These are phyloP conservation scores for Motacilla tschutschensis DNA, from an alignment of 2,113 vertebrate genomes.

Conservation along the genomic window DNA sequence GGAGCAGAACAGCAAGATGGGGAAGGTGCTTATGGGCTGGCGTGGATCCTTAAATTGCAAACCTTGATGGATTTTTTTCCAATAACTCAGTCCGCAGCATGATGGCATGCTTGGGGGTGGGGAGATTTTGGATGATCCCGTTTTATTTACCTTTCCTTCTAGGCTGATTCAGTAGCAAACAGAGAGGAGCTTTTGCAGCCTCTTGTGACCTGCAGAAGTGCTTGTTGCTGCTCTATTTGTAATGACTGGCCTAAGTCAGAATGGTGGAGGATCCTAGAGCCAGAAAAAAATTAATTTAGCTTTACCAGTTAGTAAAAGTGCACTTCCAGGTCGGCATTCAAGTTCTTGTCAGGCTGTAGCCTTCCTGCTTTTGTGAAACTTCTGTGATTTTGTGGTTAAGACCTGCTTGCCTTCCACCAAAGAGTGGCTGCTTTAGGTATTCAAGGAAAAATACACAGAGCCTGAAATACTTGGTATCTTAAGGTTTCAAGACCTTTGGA, in stretches of 20 bases:
- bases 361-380: neutral
- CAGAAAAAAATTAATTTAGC: neutral
- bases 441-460: neutral
- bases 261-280: neutral
- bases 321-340: neutral
- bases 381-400: rapidly evolving
- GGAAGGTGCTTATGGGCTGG: neutral
- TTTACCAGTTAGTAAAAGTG: neutral
- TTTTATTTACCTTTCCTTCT: neutral
- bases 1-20: neutral
- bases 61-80: neutral
- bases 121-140: neutral
- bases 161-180: neutral
- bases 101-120: neutral
- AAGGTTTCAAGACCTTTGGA: neutral
- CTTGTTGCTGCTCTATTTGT: neutral
- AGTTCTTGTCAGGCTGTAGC: neutral
- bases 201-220: neutral
- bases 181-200: neutral
- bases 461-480: neutral
- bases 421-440: neutral
- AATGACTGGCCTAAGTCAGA: neutral
- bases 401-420: neutral
- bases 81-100: neutral
- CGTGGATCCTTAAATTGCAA: neutral